phyloP scores from a whole-genome alignment of 1,140 invertebrate genomes.

The Aporrectodea caliginosa region DNA sequence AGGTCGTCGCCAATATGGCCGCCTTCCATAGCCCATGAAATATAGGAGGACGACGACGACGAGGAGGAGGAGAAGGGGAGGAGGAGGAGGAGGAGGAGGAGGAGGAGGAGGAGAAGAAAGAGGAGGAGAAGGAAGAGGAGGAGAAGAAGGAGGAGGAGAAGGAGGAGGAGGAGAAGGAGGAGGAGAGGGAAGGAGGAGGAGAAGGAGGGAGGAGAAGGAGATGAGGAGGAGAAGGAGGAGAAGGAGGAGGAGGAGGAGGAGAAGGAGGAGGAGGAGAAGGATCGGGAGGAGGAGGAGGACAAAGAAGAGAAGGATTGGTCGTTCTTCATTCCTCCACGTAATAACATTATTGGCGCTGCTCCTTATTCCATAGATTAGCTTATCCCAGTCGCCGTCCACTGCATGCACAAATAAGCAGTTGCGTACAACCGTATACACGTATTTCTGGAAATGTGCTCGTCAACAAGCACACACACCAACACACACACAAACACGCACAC shows the following conservation, averaged over 20 bases:
- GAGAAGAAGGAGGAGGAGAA: constrained; percentile 9
- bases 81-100: constrained; percentile 26
- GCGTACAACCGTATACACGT: no score
- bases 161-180: not conserved
- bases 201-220: constrained; percentile 20
- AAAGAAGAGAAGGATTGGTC: not conserved
- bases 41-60: not conserved
- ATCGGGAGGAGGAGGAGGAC: not conserved
- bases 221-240: no score
- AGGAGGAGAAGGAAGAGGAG: constrained; percentile 1
- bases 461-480: no score
- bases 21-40: constrained; percentile 4
- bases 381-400: no score
- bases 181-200: constrained; percentile 5
- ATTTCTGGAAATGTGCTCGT: no score
- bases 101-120: constrained; percentile 17
- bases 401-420: no score
- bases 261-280: constrained; percentile 18
- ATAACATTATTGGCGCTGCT: constrained; percentile 6
- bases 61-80: constrained; percentile 9
- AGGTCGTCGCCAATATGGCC: constrained; percentile 25
- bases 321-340: not conserved
- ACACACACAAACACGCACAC: no score
- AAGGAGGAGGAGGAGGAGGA: constrained; percentile 7
- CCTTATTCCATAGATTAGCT: not conserved